A percentile compares a stretch with the other conserved stretches of the same genome.
Conservation (phyloP, 1,140 invertebrate genomes). For the Patella vulgata region DNA sequence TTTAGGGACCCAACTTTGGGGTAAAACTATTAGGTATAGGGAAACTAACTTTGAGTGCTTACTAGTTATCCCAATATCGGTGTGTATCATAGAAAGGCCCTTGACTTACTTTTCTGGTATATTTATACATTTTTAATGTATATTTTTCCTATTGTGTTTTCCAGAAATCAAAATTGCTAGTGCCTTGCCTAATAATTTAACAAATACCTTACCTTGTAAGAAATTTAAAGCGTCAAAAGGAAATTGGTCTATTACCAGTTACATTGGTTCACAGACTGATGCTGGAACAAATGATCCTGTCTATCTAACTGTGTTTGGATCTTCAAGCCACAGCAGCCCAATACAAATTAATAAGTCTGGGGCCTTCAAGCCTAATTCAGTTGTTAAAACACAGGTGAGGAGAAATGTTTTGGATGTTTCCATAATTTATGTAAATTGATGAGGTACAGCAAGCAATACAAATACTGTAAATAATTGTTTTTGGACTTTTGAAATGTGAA, state of each 20-base stretch:
- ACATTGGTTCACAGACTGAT: conserved; percentile 36
- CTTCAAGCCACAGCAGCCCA: conserved; percentile 41
- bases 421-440: neutral
- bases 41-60: no score
- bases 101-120: no score
- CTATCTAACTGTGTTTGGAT: conserved; percentile 46
- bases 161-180: no score
- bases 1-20: no score
- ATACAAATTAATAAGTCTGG: conserved; percentile 42
- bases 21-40: no score
- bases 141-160: no score
- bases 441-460: neutral
- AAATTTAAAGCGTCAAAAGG: conserved; percentile 9
- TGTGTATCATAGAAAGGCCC: no score
- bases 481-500: no score
- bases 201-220: no score
- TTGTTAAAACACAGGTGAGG: conserved; percentile 37
- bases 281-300: conserved; percentile 43
- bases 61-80: no score
- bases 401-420: conserved; percentile 5
- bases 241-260: conserved; percentile 36
- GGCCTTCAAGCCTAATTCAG: conserved; percentile 43
- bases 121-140: no score
- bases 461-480: neutral
- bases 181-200: no score